Evolutionary conservation across 37 sponge, comb jelly and placozoan species (phyloP), one percentile per base, ranked within the genome.

Genomic region (Beroe forskalii): DNA sequence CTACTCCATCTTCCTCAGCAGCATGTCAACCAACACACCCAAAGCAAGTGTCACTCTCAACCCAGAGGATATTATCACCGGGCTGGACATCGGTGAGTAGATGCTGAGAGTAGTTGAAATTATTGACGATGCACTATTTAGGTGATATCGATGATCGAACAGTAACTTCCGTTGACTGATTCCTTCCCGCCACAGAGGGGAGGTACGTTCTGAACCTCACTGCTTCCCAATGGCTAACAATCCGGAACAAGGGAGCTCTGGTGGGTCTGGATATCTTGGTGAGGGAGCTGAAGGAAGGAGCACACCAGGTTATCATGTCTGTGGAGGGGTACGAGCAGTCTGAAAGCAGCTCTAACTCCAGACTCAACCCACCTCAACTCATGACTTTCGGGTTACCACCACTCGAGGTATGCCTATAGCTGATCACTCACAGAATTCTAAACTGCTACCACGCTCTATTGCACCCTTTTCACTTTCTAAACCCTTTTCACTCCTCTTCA

Each of bases 1-100:
- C 55, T 80, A 80, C 86, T 38, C 40, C 44, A 80, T 44, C 20
- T 80, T 80, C 86, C 86, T 80, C 86, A 41, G 55, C 44, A 80
- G 55, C 86, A 80, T 44, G 12, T 80, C 86, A 6, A 37, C 30
- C 86, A 80, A 41, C 6, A 64, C 4, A 27, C 40, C 76, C 37
- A 80, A 80, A 31, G 22, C 86, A 23, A 35, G 55, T 44, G 86
- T 80, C 72, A 69, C 27, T 40, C 28, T 80, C 4, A 80, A 20
- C 44, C 28, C 35, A 14, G 35, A 20, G 30, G 55, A 80, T 25
- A 80, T 80, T 43, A 43, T n/a, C 27, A 38, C 35, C 30, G 86
- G 35, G 30, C 1, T 80, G 25, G 86, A 42, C 55, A 23, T 37
- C 55, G 30, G 86, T 80, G 31, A 80, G 86, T 80, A 1, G 55